A percentile compares a stretch with the other conserved stretches of the same genome.
Conservation (phyloP, 2,113 vertebrate genomes). For the Rhabdomys dilectus region DNA sequence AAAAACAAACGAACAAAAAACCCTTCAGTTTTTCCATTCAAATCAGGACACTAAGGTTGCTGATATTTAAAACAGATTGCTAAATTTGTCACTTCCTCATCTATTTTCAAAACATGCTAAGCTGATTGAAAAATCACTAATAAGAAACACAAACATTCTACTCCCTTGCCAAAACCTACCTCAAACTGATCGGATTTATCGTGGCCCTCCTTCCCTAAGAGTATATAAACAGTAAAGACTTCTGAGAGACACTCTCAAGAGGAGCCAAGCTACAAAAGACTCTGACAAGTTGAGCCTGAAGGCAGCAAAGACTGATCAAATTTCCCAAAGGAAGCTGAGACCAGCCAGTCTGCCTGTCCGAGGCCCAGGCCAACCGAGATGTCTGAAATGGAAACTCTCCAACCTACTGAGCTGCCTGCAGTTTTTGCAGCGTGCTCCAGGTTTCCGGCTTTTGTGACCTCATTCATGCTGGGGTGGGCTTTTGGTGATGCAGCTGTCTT, state of each 20-base stretch:
- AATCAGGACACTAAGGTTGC: background rate
- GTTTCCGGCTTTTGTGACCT: background rate
- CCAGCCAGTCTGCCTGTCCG: background rate
- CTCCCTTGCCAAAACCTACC: constrained; percentile 23
- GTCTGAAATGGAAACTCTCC: background rate
- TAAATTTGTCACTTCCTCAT: background rate
- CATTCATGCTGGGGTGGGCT: background rate
- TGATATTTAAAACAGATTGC: constrained; percentile 3
- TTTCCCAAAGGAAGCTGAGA: background rate
- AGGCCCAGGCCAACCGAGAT: background rate
- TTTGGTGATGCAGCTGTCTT: background rate
- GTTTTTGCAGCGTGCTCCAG: background rate
- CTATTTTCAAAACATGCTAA: background rate
- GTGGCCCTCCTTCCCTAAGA: background rate
- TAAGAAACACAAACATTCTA: background rate
- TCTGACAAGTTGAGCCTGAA: background rate
- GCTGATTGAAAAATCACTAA: constrained; percentile 6
- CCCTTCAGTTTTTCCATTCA: background rate
- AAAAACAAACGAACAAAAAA: no score
- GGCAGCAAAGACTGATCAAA: background rate
- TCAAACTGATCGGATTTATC: background rate
- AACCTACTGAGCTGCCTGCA: background rate
- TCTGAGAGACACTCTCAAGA: background rate
- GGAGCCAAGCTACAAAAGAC: background rate
- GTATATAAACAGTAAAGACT: background rate